Evolutionary conservation across 1,140 invertebrate species (phyloP).

Genomic region (roundworm (Caenorhabditis elegans)): DNA sequence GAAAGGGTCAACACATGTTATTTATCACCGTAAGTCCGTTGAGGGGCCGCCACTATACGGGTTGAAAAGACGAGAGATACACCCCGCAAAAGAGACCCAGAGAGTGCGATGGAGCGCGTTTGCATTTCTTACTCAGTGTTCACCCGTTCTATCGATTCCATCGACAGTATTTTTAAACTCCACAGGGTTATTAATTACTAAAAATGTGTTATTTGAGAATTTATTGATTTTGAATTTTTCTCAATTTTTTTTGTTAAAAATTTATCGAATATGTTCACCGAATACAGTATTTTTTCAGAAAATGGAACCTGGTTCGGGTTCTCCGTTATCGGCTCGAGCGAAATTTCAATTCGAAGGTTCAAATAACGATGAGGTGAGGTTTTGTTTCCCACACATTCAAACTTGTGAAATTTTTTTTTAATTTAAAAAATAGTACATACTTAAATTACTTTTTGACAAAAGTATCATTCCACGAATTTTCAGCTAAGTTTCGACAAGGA

Average conservation of each 20-base stretch:
- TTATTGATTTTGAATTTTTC: background rate
- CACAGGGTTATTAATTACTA: no score
- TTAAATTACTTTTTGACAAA: no score
- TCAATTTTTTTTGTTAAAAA: background rate
- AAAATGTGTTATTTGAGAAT: no score
- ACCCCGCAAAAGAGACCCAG: background rate
- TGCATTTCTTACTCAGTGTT: background rate
- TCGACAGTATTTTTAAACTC: background rate
- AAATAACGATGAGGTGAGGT: conserved; percentile 13
- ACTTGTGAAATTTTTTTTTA: no score
- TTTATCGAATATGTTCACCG: no score
- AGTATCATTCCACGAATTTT: conserved; percentile 64
- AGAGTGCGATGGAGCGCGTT: background rate
- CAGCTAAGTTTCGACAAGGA: conserved; percentile 92
- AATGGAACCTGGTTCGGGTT: background rate
- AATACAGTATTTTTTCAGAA: background rate
- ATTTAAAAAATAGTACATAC: no score
- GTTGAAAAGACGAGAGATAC: background rate
- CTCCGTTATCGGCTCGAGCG: background rate
- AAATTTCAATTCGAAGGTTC: background rate
- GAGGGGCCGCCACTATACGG: background rate
- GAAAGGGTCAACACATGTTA: background rate
- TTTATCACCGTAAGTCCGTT: background rate
- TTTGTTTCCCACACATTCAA: background rate
- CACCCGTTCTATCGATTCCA: background rate